phyloP scores from a whole-genome alignment of 2,113 vertebrate genomes.

The Anarrhichthys ocellatus region DNA sequence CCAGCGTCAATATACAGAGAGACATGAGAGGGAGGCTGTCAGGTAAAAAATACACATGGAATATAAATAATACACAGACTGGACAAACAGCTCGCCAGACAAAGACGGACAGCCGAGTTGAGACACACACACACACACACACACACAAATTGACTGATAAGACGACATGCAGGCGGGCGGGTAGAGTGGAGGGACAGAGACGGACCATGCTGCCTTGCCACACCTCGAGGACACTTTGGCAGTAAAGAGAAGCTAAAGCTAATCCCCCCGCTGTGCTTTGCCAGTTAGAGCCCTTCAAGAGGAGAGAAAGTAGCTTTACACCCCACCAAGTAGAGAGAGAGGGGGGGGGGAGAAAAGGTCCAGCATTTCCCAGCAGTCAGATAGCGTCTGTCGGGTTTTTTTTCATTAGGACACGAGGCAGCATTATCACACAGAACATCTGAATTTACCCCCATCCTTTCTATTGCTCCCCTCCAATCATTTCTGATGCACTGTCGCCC shows the following conservation, averaged over 20 bases:
- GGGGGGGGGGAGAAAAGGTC: background rate
- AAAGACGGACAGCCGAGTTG: constrained; percentile 28
- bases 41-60: constrained; percentile 39
- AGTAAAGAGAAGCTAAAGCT: constrained; percentile 53
- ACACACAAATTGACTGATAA: constrained; percentile 26
- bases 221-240: constrained; percentile 55
- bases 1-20: constrained; percentile 25
- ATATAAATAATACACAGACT: constrained; percentile 57
- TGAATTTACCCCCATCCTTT: constrained; percentile 59
- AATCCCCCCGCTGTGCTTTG: constrained; percentile 42
- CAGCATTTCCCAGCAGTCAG: constrained; percentile 48
- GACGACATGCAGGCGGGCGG: constrained; percentile 16
- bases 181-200: constrained; percentile 8
- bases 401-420: constrained; percentile 63
- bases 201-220: constrained; percentile 38
- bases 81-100: constrained; percentile 52
- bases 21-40: constrained; percentile 36
- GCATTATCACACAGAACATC: constrained; percentile 73
- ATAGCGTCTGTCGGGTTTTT: constrained; percentile 57
- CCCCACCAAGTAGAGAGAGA: background rate
- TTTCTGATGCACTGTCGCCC: constrained; percentile 54
- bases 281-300: constrained; percentile 52
- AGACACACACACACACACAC: background rate
- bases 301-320: constrained; percentile 42
- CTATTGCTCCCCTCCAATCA: constrained; percentile 55